Conservation (phyloP, 1,140 invertebrate genomes). For the Watersipora subatra region DNA sequence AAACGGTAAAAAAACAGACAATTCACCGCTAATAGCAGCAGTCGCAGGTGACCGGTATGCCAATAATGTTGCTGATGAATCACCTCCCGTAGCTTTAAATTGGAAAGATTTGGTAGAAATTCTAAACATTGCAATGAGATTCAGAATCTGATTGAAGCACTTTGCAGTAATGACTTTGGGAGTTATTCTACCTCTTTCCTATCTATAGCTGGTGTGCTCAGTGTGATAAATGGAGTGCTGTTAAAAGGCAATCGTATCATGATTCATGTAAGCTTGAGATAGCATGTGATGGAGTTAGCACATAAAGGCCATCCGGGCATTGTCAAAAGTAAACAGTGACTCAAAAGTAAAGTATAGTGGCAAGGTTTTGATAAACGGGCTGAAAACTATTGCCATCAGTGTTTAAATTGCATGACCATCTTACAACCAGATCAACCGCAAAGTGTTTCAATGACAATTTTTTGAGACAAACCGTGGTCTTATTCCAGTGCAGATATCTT, state of each 20-base stretch:
- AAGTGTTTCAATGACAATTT: neutral
- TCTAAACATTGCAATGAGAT: too few relatives aligned
- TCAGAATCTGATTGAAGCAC: too few relatives aligned
- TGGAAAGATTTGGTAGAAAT: neutral
- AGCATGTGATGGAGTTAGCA: neutral
- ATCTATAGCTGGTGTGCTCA: neutral
- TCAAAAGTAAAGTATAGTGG: constrained; percentile 34
- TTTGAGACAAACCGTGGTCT: neutral
- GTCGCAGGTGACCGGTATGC: too few relatives aligned
- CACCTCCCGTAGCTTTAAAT: neutral
- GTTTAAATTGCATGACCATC: constrained; percentile 9
- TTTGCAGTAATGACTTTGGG: neutral
- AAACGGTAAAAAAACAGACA: neutral
- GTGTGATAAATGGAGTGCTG: neutral
- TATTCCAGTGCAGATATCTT: neutral
- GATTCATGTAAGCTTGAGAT: neutral
- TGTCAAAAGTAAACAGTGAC: constrained; percentile 18
- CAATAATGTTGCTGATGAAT: neutral
- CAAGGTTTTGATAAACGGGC: constrained; percentile 21
- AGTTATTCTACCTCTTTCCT: neutral
- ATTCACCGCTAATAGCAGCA: neutral
- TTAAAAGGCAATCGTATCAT: neutral
- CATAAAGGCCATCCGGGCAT: constrained; percentile 16
- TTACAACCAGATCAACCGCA: constrained; percentile 3
- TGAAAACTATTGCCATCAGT: constrained; percentile 18